Evolutionary conservation across 2,113 vertebrate species (phyloP).

Genomic region (Epinephelus fuscoguttatus): DNA sequence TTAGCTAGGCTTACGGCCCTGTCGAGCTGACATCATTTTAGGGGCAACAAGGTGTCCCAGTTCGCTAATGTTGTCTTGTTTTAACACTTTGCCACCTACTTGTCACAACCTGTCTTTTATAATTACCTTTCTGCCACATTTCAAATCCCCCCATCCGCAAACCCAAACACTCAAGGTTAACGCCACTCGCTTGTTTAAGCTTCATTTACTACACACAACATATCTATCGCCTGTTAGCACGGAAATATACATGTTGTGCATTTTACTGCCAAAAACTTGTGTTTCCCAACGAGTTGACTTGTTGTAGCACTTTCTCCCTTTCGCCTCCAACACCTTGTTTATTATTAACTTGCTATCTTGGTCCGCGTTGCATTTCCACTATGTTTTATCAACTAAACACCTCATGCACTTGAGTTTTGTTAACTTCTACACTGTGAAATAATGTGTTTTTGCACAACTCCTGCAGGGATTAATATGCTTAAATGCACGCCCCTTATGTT

Average conservation of each 20-base stretch:
- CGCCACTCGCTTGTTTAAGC: constrained; percentile 27
- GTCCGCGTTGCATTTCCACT: constrained; percentile 8
- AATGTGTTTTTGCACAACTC: constrained; percentile 25
- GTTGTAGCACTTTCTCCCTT: constrained; percentile 55
- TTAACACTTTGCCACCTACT: constrained; percentile 28
- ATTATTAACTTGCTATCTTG: constrained; percentile 55
- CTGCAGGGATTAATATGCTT: not conserved
- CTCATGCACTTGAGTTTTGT: constrained; percentile 7
- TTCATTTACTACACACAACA: constrained; percentile 50
- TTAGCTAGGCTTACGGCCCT: constrained; percentile 80
- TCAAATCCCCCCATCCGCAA: not conserved
- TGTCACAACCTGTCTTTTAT: not conserved
- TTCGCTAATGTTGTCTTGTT: not conserved
- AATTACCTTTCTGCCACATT: constrained; percentile 2
- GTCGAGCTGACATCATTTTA: constrained; percentile 66
- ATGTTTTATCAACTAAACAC: constrained; percentile 42
- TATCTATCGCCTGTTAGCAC: constrained; percentile 11
- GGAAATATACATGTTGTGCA: constrained; percentile 28
- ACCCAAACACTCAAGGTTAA: constrained; percentile 41
- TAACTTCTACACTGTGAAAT: not conserved
- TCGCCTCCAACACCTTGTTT: constrained; percentile 34
- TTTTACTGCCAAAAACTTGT: constrained; percentile 24
- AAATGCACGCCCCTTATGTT: constrained; percentile 8
- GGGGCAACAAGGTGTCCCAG: constrained; percentile 45
- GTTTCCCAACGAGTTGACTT: constrained; percentile 3